Percentiles rank a stretch among this genome's conserved stretches.
Conservation (phyloP, 1,140 invertebrate genomes). For the Sinonovacula constricta region DNA sequence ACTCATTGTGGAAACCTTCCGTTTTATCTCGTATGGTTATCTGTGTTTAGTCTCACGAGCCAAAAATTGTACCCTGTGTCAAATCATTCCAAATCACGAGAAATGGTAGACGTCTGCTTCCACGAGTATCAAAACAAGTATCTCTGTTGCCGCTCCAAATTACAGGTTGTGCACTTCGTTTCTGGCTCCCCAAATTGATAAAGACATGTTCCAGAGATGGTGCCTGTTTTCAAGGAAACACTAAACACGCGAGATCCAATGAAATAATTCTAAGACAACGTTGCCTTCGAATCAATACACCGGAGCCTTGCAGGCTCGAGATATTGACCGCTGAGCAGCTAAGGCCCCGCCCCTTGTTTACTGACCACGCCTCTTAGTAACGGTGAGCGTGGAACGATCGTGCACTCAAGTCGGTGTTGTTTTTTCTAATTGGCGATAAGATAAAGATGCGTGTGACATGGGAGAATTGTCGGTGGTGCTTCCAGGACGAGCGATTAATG, state of each 20-base stretch:
- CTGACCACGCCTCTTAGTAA: neutral
- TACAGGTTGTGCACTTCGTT: conserved; percentile 45
- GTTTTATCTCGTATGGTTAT: conserved; percentile 48
- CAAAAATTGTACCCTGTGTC: conserved; percentile 42
- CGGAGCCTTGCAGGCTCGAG: neutral
- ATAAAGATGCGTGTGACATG: neutral
- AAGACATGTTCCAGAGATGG: conserved; percentile 39
- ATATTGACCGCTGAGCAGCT: neutral
- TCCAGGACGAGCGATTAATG: neutral
- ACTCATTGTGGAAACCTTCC: conserved; percentile 52
- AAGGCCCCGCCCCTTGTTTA: neutral
- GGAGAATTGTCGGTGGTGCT: neutral
- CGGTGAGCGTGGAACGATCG: neutral
- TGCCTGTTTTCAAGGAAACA: conserved; percentile 25
- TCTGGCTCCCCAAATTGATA: conserved; percentile 3
- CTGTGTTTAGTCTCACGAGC: conserved; percentile 54
- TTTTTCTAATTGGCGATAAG: neutral
- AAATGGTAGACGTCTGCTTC: conserved; percentile 38
- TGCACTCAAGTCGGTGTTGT: neutral
- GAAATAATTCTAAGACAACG: conserved; percentile 38
- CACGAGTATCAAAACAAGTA: conserved; percentile 50
- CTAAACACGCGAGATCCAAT: conserved; percentile 46
- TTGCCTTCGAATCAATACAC: conserved; percentile 6
- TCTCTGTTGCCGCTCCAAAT: conserved; percentile 49
- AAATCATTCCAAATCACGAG: conserved; percentile 45